Evolutionary conservation across 2,113 vertebrate genomes (phyloP).

Genomic region (Balaenoptera acutorostrata): DNA sequence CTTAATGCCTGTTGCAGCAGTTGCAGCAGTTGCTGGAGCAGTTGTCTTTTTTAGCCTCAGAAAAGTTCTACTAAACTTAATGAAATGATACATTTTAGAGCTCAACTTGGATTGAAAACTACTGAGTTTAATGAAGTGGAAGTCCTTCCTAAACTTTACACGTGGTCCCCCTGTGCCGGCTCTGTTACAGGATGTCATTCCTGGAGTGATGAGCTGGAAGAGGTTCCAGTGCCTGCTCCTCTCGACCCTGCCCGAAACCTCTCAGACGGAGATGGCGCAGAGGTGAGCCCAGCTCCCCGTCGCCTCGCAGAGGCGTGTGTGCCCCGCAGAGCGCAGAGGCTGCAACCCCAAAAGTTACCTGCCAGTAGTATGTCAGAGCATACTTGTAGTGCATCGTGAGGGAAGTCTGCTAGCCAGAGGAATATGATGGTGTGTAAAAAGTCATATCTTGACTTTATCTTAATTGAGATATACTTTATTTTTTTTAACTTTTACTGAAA

Average conservation of each 20-base stretch:
- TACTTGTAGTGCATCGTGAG: background rate
- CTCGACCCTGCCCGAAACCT: conserved; percentile 69
- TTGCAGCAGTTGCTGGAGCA: too few species aligned
- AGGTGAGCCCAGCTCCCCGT: conserved; percentile 80
- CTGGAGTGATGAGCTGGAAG: conserved; percentile 87
- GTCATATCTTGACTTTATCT: background rate
- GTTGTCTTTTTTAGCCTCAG: too few species aligned
- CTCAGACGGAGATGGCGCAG: background rate
- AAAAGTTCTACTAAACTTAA: too few species aligned
- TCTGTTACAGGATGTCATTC: conserved; percentile 86
- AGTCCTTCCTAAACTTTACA: background rate
- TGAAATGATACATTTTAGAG: background rate
- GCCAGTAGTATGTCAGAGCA: background rate
- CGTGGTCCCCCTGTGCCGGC: background rate
- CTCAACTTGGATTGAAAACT: background rate
- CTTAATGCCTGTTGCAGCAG: too few species aligned
- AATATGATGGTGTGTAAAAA: background rate
- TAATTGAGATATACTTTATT: background rate
- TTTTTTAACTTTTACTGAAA: background rate
- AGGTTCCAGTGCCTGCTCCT: conserved; percentile 79
- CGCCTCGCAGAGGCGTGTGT: background rate
- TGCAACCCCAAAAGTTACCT: too few species aligned
- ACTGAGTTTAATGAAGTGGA: background rate
- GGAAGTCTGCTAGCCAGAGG: background rate
- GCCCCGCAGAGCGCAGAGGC: background rate